Conservation (phyloP, 2,113 vertebrate species). For the Cyrtonyx montezumae region DNA sequence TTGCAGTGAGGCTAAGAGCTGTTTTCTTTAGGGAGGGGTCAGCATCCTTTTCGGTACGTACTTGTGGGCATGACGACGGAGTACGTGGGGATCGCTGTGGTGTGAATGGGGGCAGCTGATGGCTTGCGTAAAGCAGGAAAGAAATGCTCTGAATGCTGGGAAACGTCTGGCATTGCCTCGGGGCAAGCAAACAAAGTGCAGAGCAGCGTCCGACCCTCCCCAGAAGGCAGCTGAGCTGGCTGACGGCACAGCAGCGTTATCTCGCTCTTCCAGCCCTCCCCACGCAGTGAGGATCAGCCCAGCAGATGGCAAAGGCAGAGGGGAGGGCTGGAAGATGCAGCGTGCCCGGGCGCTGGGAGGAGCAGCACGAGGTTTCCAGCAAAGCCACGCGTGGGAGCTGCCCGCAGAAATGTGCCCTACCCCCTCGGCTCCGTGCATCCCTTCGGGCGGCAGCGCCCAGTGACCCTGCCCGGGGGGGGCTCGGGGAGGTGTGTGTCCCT, state of each 20-base stretch:
- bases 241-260: neutral
- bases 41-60: accelerated
- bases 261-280: neutral
- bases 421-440: too few species aligned
- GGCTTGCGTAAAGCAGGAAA: neutral
- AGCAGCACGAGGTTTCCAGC: accelerated
- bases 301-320: neutral
- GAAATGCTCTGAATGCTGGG: neutral
- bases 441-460: too few species aligned
- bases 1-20: neutral
- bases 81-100: accelerated
- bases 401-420: too few species aligned
- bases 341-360: neutral
- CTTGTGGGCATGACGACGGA: neutral
- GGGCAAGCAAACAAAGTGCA: accelerated
- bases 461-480: too few species aligned
- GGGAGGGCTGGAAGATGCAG: accelerated
- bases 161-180: neutral
- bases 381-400: neutral
- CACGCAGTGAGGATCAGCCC: accelerated
- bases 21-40: neutral
- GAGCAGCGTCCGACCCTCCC: neutral
- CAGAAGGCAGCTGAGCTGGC: neutral
- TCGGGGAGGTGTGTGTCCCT: accelerated
- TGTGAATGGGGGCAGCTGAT: neutral